These are phyloP conservation scores for Xestia rhomboidea DNA, from an alignment of 2,888 invertebrate genomes.

Conservation along the genomic window DNA sequence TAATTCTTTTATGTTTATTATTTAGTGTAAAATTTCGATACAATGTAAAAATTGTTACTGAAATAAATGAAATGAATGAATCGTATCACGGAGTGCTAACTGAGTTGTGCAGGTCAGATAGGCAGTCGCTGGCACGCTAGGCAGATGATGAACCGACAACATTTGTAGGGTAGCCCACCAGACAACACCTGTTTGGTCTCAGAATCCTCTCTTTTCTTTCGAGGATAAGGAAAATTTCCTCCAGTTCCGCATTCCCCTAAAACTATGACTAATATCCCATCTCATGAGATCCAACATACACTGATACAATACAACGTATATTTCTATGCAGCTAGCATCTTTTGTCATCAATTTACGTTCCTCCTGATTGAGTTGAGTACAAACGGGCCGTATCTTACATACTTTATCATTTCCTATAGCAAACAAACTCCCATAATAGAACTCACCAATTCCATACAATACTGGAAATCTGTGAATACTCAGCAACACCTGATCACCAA, in stretches of 20 bases:
- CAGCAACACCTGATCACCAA: constrained; percentile 25
- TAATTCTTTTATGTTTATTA: too few species aligned
- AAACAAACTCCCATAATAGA: constrained; percentile 30
- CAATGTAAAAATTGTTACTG: too few species aligned
- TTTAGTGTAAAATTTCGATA: too few species aligned
- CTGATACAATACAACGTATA: neutral
- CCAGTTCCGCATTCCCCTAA: neutral
- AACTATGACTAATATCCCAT: neutral
- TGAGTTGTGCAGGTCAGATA: too few species aligned
- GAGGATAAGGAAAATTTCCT: neutral
- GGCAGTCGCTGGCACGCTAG: too few species aligned
- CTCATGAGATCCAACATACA: neutral
- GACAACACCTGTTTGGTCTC: neutral
- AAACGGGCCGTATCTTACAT: neutral
- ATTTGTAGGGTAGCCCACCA: neutral
- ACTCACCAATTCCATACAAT: constrained; percentile 42
- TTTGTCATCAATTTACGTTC: neutral
- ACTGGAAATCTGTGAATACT: constrained; percentile 31
- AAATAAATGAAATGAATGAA: too few species aligned
- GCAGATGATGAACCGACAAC: too few species aligned
- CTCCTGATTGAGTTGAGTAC: neutral
- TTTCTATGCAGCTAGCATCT: neutral
- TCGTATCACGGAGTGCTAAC: too few species aligned
- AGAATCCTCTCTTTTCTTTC: neutral
- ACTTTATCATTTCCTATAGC: constrained; percentile 21